phyloP scores from a whole-genome alignment of 1,140 invertebrate genomes.

The Paralvinella palmiformis region DNA sequence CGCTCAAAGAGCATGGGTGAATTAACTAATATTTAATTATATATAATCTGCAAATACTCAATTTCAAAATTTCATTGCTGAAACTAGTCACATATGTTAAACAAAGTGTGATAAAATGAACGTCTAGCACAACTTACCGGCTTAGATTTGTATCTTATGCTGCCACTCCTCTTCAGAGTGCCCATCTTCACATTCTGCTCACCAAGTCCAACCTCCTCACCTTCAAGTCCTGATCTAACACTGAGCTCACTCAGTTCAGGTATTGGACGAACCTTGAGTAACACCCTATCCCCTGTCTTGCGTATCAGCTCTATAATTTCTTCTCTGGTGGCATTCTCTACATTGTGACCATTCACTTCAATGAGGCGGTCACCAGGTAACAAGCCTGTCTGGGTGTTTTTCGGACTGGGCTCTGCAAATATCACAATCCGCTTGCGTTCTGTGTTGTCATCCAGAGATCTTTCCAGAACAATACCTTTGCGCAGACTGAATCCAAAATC shows the following conservation, averaged over 20 bases:
- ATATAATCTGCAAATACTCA: too few relatives aligned
- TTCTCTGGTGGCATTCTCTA: conserved; percentile 78
- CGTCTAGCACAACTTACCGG: too few relatives aligned
- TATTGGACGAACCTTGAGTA: conserved; percentile 67
- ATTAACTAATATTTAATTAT: too few relatives aligned
- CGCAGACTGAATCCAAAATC: conserved; percentile 92
- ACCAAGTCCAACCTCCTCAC: conserved; percentile 58
- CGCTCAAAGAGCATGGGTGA: too few relatives aligned
- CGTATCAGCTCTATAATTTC: conserved; percentile 90
- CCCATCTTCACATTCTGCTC: conserved; percentile 62
- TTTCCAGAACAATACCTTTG: conserved; percentile 55
- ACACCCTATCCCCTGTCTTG: conserved; percentile 72
- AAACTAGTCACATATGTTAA: too few relatives aligned
- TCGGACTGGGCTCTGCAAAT: conserved; percentile 79
- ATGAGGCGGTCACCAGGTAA: conserved; percentile 86
- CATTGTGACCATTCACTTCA: conserved; percentile 80
- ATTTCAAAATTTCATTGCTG: too few relatives aligned
- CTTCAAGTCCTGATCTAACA: conserved; percentile 39
- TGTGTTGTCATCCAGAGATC: conserved; percentile 22
- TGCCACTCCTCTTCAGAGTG: conserved; percentile 70
- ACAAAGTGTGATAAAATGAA: too few relatives aligned
- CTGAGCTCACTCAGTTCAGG: conserved; percentile 68
- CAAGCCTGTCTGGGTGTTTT: conserved; percentile 65
- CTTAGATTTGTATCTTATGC: conserved; percentile 36
- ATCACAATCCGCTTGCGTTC: conserved; percentile 66